Conservation (phyloP, 2,888 invertebrate species). For the Sminthurides aquaticus region DNA sequence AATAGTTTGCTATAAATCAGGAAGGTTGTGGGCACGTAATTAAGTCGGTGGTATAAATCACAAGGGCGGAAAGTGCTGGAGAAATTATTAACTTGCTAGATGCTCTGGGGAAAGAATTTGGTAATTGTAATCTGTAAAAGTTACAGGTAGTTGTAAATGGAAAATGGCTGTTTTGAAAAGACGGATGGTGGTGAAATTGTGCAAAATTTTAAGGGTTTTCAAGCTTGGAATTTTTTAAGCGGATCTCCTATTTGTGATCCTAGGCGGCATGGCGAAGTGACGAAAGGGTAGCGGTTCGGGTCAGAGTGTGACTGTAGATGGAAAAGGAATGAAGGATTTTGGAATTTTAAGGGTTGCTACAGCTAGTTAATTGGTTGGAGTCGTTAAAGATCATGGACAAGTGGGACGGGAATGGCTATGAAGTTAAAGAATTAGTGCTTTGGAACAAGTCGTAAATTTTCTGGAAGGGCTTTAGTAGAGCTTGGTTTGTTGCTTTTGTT, state of each 20-base stretch:
- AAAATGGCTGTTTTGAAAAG: neutral
- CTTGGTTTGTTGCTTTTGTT: too few species aligned
- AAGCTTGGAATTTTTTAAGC: too few species aligned
- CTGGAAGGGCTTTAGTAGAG: too few species aligned
- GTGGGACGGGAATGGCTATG: neutral
- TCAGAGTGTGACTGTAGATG: too few species aligned
- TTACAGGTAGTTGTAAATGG: neutral
- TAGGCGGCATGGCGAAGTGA: neutral
- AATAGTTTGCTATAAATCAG: neutral
- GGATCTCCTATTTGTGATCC: neutral
- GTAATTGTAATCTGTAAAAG: neutral
- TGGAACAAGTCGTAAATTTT: neutral
- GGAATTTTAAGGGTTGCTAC: neutral
- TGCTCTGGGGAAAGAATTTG: neutral
- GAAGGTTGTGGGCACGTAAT: neutral
- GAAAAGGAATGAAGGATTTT: too few species aligned
- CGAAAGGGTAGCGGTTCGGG: neutral
- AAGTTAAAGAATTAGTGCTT: neutral
- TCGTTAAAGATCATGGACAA: neutral
- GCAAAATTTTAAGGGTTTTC: neutral
- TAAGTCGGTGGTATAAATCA: neutral
- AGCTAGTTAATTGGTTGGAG: neutral
- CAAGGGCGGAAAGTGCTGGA: neutral
- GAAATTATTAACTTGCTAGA: neutral
- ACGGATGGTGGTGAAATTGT: neutral